Base-by-base conservation (phyloP, 2,888 invertebrate genomes). In the Xylota sylvarum region DNA sequence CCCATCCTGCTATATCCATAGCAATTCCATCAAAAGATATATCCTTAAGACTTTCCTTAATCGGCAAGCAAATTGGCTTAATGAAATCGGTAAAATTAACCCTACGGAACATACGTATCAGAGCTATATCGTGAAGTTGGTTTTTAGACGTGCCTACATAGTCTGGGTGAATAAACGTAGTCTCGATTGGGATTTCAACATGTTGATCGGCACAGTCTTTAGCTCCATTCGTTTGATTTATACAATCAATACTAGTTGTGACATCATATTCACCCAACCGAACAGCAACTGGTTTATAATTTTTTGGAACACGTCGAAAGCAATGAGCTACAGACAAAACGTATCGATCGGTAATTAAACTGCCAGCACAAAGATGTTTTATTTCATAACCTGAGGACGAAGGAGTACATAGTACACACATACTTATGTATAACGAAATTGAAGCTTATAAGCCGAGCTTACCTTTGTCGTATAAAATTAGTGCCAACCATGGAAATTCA, bases 261-360 rank as follows among this genome's bases (percentile, higher is more conserved):
- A 90, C 89, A 72, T 92, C 91, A 93, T 92, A 92, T 81, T 92
- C 92, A 12, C 92, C 92, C 6, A 92, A 82, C 17, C 93, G 91
- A 27, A 92, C 90, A 0, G 89, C 89, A 0, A 88, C 83, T 7
- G 96, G 89, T 85, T 90, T 93, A 95, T 95, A 96, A 14, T 91
- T 93, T 3, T 89, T 88, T 0, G 95, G 96, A n/a, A 96, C 91
- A 79, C 95, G 14, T 88, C 94, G 94, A n/a, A 96, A 92, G 89
- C 97, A 97, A 90, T 97, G 96, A 0, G 95, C 96, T 0, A 96
- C 96, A 0, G 96, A 96, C 65, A 97, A 88, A 0, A 96, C 94
- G 90, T 96, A 96, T 88, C 94, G 93, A 0, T 90, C 89, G 62
- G 90, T 92, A 69, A 97, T 95, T 40, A 97, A 91, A 0, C 95